Evolutionary conservation across 2,888 invertebrate genomes (phyloP), one percentile per base, ranked within the genome.

Genomic region (Agrochola lota): DNA sequence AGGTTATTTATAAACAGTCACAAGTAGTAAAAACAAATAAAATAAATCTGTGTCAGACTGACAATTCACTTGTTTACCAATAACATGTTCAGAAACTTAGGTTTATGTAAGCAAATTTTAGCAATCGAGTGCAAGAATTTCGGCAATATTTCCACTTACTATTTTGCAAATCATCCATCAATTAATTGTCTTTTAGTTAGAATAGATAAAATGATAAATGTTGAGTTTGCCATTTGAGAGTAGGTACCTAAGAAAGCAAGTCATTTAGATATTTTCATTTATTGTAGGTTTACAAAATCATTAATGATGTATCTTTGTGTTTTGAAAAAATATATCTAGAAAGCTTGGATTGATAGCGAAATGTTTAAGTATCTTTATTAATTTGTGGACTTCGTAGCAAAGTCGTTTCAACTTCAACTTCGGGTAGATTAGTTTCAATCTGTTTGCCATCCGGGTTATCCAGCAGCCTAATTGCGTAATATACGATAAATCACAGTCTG

Each of bases 181-280:
- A 20, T 43, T 72, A 20, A 57, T 49, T 69, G 60, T 63, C n/a
- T 75, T 49, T 59, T 40, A 66, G 0, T 23, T 64, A 68, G 52
- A 71, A 35, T 4, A 66, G 43, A 60, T 55, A 26, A 59, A 67
- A 76, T 69, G 43, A 71, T 81, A 20, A 68, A 59, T 76, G 35
- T 69, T 52, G 26, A 59, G 52, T 46, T 26, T 63, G 57, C 40
- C 35, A 40, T 79, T 80, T 64, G 6, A n/a, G 43, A 57, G 1
- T 62, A 9, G 8, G 40, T 46, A 9, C 2, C 1, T 49, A 15
- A 30, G 30, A 57, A 46, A 67, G 66, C 46, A 30, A 15, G 46
- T 55, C 15, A 72, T 72, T 62, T 40, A n/a, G 2, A 6, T 12
- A 40, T 23, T 30, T 55, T 40, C 17, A 40, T 57, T 52, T 26